phyloP scores from a whole-genome alignment of 2,888 invertebrate species.

The Lasius platythorax region DNA sequence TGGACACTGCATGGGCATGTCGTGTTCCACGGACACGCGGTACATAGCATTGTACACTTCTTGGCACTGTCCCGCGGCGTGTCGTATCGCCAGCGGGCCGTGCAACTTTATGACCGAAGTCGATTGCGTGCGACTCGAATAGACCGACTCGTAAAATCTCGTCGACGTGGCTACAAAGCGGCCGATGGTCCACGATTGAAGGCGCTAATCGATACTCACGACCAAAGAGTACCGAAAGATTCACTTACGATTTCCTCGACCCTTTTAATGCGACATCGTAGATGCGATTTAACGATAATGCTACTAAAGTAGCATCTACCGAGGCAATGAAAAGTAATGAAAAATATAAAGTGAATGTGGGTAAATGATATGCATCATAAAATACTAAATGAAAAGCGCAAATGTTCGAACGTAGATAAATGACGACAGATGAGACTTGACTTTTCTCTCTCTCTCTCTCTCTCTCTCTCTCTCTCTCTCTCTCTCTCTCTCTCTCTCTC shows the following conservation, averaged over 20 bases:
- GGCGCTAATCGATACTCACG: conserved; percentile 52
- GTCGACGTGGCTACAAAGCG: conserved; percentile 61
- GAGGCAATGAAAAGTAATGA: conserved; percentile 22
- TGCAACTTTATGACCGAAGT: conserved; percentile 80
- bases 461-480: background rate
- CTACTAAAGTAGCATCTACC: conserved; percentile 47
- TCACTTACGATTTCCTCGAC: conserved; percentile 27
- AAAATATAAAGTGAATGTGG: conserved; percentile 16
- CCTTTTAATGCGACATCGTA: conserved; percentile 30
- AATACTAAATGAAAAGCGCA: conserved; percentile 1
- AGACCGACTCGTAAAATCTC: conserved; percentile 71
- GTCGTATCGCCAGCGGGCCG: conserved; percentile 77
- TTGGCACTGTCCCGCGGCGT: conserved; percentile 81
- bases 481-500: background rate
- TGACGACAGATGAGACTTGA: background rate
- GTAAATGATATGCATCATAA: background rate
- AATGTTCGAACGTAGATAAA: background rate
- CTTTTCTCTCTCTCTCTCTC: background rate
- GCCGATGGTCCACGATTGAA: conserved; percentile 34
- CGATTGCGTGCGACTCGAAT: conserved; percentile 80
- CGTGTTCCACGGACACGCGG: conserved; percentile 79
- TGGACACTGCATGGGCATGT: conserved; percentile 83
- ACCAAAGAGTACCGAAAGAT: conserved; percentile 34
- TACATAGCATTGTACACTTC: conserved; percentile 82
- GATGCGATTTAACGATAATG: conserved; percentile 36